Percentiles rank a stretch among this genome's conserved stretches.
These are phyloP conservation scores for Macrophya alboannulata DNA, from an alignment of 2,888 invertebrate species.

Conservation along the genomic window DNA sequence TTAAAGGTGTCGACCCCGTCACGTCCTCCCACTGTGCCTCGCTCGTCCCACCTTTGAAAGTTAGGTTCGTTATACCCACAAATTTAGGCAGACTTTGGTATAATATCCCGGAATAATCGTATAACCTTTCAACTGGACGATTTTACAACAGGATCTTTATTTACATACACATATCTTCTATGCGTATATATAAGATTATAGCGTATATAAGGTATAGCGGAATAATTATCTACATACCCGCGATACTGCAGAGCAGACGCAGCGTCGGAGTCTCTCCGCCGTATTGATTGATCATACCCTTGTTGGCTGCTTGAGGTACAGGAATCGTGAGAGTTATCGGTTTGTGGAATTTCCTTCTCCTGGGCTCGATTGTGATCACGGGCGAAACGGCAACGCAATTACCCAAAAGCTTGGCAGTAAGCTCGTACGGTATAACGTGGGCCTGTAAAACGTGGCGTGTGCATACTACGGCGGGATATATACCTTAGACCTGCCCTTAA, in stretches of 20 bases:
- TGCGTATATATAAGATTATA: too few species aligned
- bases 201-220: neutral
- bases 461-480: neutral
- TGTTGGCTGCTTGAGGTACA: conserved; percentile 82
- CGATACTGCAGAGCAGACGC: conserved; percentile 96
- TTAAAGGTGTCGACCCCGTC: conserved; percentile 98
- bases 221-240: conserved; percentile 84
- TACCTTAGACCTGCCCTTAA: too few species aligned
- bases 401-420: conserved; percentile 93
- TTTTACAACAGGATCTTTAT: neutral
- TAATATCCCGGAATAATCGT: too few species aligned
- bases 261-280: conserved; percentile 91
- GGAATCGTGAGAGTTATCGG: conserved; percentile 99
- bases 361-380: conserved; percentile 98
- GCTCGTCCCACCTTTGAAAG: conserved; percentile 91
- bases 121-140: neutral
- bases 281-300: conserved; percentile 94
- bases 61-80: neutral
- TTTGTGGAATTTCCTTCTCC: conserved; percentile 98
- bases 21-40: conserved; percentile 99
- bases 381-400: conserved; percentile 98
- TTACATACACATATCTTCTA: neutral
- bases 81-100: too few species aligned
- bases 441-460: conserved; percentile 83
- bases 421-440: conserved; percentile 94